Evolutionary conservation across 2,888 invertebrate species (phyloP), one percentile per base, ranked within the genome.

Genomic region (Gortyna flavago): DNA sequence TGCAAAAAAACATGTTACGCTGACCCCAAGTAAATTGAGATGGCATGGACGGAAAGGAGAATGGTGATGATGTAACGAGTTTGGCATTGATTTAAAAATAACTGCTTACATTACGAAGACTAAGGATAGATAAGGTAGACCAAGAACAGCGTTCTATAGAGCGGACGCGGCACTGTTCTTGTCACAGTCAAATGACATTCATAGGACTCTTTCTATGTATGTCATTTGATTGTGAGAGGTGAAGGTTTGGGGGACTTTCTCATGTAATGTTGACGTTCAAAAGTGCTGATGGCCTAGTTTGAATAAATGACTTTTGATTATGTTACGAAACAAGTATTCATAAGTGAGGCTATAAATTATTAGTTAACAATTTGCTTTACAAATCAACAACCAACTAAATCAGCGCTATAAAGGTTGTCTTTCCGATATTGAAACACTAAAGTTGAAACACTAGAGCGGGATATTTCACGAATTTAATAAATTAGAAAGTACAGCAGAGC

Each of bases 401-500:
- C 57, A 18, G 25, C 16, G 62, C 54, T 41, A 2, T 11, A 80
- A 81, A 72, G 79, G 61, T 84, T 84, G 44, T 67, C 25, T 48
- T 74, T 80, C 54, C 21, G 38, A 41, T 82, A 44, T 54, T 79
- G 70, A 83, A 85, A 85, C 68, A 68, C 54, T 77, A 32, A 67
- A 8, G 57, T 68, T 59, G 29, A 67, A 79, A 66, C 67, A 71
- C 38, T 69, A 13, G 75, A 83, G 67, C 80, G 48, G 29, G 80
- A 84, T 84, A 86, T 84, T 80, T 84, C 86, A 86, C 80, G 84
- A 84, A 75, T 72, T 75, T 84, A 86, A 84, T 84, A 84, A 84
- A 84, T 84, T 86, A 84, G 84, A 84, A 86, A 84, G 84, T 84
- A 61, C 68, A 71, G 38, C 51, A 70, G 29, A 83, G 29, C 75